Percentiles rank a stretch among this genome's conserved stretches.
These are phyloP conservation scores for Dendropsophus ebraccatus DNA, from an alignment of 2,113 vertebrate genomes.

Conservation along the genomic window DNA sequence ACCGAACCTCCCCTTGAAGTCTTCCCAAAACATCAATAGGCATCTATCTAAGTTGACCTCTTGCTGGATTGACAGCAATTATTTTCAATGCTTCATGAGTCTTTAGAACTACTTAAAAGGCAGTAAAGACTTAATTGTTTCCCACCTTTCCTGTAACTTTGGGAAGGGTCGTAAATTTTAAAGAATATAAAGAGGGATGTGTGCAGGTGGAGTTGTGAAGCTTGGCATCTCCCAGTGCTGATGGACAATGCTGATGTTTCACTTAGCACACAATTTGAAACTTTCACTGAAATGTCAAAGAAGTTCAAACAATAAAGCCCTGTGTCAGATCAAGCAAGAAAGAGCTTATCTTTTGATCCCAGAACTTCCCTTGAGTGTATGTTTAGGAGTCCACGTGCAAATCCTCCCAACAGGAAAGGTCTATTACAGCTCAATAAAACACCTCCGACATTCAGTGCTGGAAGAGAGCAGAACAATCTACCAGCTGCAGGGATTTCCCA, in stretches of 20 bases:
- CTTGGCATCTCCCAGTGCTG: not conserved
- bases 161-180: slow-evolving; percentile 29
- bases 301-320: slow-evolving; percentile 54
- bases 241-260: slow-evolving; percentile 16
- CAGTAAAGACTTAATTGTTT: not conserved
- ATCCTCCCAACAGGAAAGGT: slow-evolving; percentile 84
- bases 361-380: slow-evolving; percentile 87
- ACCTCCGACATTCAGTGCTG: slow-evolving; percentile 53
- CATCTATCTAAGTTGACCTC: slow-evolving; percentile 49
- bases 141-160: slow-evolving; percentile 41
- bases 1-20: slow-evolving; percentile 35
- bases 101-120: slow-evolving; percentile 51
- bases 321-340: slow-evolving; percentile 71
- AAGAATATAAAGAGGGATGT: slow-evolving; percentile 35
- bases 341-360: slow-evolving; percentile 88
- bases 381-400: slow-evolving; percentile 76
- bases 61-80: slow-evolving; percentile 48
- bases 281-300: slow-evolving; percentile 62
- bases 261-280: slow-evolving; percentile 46
- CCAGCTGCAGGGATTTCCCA: slow-evolving; percentile 73
- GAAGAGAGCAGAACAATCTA: slow-evolving; percentile 65
- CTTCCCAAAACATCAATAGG: slow-evolving; percentile 48
- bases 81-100: slow-evolving; percentile 44
- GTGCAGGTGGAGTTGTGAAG: slow-evolving; percentile 37
- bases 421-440: slow-evolving; percentile 73